phyloP scores from a whole-genome alignment of 2,113 vertebrate species.

The Oreamnos americanus region DNA sequence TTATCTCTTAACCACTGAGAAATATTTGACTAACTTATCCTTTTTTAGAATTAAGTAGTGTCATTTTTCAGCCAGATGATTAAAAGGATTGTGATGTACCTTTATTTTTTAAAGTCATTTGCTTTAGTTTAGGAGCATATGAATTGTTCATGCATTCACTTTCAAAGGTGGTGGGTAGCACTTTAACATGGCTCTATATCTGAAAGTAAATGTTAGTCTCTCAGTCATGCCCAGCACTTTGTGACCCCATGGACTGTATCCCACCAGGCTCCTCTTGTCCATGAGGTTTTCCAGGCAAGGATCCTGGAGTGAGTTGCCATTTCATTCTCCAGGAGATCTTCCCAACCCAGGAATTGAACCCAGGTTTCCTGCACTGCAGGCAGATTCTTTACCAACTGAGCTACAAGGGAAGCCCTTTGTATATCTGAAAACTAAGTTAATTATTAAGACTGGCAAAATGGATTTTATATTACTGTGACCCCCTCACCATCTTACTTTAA shows the following conservation, averaged over 20 bases:
- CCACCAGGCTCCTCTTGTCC: neutral
- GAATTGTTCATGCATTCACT: neutral
- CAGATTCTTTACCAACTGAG: neutral
- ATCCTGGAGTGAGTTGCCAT: neutral
- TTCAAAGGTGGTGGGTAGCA: neutral
- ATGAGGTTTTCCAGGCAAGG: neutral
- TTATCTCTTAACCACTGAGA: conserved; percentile 6
- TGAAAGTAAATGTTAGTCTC: neutral
- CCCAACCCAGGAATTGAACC: neutral
- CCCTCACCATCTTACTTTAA: neutral
- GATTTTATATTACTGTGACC: neutral
- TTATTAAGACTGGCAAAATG: neutral
- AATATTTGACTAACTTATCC: conserved; percentile 25
- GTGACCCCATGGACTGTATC: neutral
- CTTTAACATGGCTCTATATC: conserved; percentile 10
- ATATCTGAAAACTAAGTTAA: conserved; percentile 21
- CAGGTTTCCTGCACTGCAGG: neutral
- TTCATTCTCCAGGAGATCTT: neutral
- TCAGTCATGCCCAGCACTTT: neutral
- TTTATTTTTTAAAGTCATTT: conserved; percentile 3
- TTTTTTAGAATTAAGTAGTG: neutral
- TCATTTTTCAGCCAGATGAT: neutral
- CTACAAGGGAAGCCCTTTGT: neutral
- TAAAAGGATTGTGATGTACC: neutral
- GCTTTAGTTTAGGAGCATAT: neutral